phyloP scores from a whole-genome alignment of 2,797 vertebrate species.

The Sebastes jordani region DNA sequence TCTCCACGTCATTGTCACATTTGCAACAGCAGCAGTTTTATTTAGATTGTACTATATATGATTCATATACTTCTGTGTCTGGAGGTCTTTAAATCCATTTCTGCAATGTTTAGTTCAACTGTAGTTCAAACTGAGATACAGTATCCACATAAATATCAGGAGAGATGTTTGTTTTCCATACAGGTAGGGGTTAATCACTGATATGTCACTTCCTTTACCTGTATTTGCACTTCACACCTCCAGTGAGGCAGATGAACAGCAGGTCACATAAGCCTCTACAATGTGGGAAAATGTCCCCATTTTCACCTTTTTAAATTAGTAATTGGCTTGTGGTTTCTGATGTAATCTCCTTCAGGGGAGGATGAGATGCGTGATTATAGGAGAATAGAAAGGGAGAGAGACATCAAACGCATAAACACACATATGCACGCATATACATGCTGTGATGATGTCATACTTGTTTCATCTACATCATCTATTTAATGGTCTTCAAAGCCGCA shows the following conservation, averaged over 20 bases:
- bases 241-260: slow-evolving; percentile 16
- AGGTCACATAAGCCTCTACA: background rate
- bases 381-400: slow-evolving; percentile 15
- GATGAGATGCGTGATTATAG: slow-evolving; percentile 53
- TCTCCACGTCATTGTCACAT: background rate
- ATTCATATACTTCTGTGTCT: background rate
- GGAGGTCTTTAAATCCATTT: background rate
- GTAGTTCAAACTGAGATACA: slow-evolving; percentile 45
- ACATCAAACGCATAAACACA: slow-evolving; percentile 10
- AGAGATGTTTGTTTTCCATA: slow-evolving; percentile 2
- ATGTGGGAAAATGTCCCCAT: slow-evolving; percentile 22
- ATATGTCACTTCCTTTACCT: slow-evolving; percentile 27
- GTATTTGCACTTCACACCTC: slow-evolving; percentile 16
- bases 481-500: slow-evolving; percentile 9
- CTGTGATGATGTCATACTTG: slow-evolving; percentile 21
- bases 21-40: background rate
- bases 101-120: slow-evolving; percentile 28
- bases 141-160: background rate
- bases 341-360: slow-evolving; percentile 42
- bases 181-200: slow-evolving; percentile 4
- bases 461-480: slow-evolving; percentile 26
- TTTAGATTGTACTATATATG: slow-evolving; percentile 4
- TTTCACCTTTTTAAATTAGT: slow-evolving; percentile 13
- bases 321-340: slow-evolving; percentile 20
- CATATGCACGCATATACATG: background rate